Percentiles rank a stretch among this genome's conserved stretches.
Evolutionary conservation across 2,888 invertebrate species (phyloP).

Genomic region (Ligdia adustata): DNA sequence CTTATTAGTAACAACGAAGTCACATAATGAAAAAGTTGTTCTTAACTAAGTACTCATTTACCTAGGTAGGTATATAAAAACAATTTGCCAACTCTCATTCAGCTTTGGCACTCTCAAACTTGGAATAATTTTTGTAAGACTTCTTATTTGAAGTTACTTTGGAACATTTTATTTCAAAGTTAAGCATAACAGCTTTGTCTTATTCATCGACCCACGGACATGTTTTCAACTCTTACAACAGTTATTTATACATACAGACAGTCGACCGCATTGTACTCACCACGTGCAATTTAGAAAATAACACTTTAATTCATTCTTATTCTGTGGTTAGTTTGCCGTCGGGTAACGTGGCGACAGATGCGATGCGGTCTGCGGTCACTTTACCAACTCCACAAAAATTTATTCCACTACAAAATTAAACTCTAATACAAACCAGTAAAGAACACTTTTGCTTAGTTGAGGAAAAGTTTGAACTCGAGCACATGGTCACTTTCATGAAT

Average conservation of each 20-base stretch:
- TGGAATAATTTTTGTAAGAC: constrained; percentile 7
- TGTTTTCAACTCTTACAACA: constrained; percentile 4
- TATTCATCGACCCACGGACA: background rate
- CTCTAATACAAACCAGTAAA: constrained; percentile 36
- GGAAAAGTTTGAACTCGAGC: constrained; percentile 11
- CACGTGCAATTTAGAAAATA: constrained; percentile 34
- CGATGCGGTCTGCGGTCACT: constrained; percentile 57
- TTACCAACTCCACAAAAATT: constrained; percentile 31
- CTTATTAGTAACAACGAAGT: constrained; percentile 10
- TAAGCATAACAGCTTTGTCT: background rate
- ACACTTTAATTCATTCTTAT: constrained; percentile 54
- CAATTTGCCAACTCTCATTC: too few species aligned
- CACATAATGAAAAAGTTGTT: too few species aligned
- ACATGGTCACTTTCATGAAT: constrained; percentile 33
- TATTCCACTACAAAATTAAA: constrained; percentile 26
- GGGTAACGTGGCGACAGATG: constrained; percentile 63
- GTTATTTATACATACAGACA: background rate
- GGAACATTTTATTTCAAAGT: too few species aligned
- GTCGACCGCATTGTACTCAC: constrained; percentile 24
- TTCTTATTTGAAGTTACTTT: too few species aligned
- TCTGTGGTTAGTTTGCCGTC: constrained; percentile 60
- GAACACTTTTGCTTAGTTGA: constrained; percentile 6
- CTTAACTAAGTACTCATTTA: too few species aligned
- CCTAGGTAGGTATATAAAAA: too few species aligned
- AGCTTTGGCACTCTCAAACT: too few species aligned